Percentiles rank a stretch among this genome's conserved stretches.
phyloP scores from a whole-genome alignment of 1,140 invertebrate species.

The Zaprionus camerounensis region DNA sequence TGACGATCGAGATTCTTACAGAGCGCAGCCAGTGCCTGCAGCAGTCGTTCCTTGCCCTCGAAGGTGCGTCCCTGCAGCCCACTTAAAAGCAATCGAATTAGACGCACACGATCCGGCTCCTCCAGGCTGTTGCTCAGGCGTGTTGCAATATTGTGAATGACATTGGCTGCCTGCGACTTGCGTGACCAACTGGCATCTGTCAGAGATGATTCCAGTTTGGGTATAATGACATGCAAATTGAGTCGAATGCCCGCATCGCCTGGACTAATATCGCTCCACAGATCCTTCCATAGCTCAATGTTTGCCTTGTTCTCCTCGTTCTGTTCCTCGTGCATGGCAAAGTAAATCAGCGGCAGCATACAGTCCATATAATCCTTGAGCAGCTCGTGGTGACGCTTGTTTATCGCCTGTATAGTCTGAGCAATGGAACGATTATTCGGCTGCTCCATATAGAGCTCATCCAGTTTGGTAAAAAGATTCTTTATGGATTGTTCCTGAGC shows the following conservation, averaged over 20 bases:
- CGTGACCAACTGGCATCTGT: constrained; percentile 93
- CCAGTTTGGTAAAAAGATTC: constrained; percentile 92
- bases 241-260: constrained; percentile 92
- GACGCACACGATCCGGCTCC: constrained; percentile 87
- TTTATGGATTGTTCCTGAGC: constrained; percentile 90
- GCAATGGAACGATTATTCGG: constrained; percentile 90
- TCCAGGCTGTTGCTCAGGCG: constrained; percentile 89
- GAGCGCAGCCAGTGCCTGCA: constrained; percentile 91
- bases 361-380: constrained; percentile 91
- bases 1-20: constrained; percentile 87
- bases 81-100: constrained; percentile 89
- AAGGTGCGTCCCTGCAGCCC: constrained; percentile 94
- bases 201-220: constrained; percentile 88
- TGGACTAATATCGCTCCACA: constrained; percentile 95
- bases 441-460: constrained; percentile 92
- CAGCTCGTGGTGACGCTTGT: constrained; percentile 92
- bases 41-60: constrained; percentile 93
- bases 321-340: constrained; percentile 94
- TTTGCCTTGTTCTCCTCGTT: constrained; percentile 87
- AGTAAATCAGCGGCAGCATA: constrained; percentile 92
- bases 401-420: constrained; percentile 91
- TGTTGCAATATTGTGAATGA: constrained; percentile 91
- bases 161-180: constrained; percentile 93
- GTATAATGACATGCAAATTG: constrained; percentile 90
- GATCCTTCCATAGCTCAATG: constrained; percentile 92